phyloP scores from a whole-genome alignment of 2,113 vertebrate genomes.

The Rallus limicola region DNA sequence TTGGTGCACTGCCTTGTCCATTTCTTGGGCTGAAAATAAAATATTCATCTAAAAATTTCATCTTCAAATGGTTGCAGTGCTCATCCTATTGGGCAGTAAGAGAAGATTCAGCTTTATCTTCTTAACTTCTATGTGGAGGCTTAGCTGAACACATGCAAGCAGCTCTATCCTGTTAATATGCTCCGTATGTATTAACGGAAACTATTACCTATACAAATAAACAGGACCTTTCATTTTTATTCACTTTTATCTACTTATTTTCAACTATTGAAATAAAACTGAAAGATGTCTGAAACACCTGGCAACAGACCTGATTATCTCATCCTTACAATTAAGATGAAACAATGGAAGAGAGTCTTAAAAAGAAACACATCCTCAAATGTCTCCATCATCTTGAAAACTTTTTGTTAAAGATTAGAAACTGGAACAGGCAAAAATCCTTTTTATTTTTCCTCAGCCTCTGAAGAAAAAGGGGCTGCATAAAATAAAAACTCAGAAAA shows the following conservation, averaged over 20 bases:
- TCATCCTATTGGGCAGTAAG: not conserved
- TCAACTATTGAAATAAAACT: not conserved
- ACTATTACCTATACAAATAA: not conserved
- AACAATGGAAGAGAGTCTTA: not conserved
- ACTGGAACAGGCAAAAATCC: not conserved
- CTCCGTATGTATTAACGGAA: not conserved
- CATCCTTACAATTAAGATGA: not conserved
- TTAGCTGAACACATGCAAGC: not conserved
- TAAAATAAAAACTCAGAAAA: not conserved
- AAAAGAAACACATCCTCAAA: not conserved
- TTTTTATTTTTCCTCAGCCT: not conserved
- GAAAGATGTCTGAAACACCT: not conserved
- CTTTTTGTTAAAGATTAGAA: not conserved
- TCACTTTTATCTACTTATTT: not conserved
- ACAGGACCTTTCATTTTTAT: not conserved
- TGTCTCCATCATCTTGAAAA: not conserved
- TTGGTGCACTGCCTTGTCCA: not conserved
- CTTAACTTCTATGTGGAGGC: not conserved
- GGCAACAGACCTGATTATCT: not conserved
- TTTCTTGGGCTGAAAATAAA: conserved; percentile 39
- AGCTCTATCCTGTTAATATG: not conserved
- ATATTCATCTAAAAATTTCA: conserved; percentile 19
- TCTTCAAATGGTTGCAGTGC: not conserved
- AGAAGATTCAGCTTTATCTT: not conserved
- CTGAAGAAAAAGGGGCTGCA: not conserved